Evolutionary conservation across 2,888 invertebrate genomes (phyloP).

Genomic region (Synanthedon vespiformis): DNA sequence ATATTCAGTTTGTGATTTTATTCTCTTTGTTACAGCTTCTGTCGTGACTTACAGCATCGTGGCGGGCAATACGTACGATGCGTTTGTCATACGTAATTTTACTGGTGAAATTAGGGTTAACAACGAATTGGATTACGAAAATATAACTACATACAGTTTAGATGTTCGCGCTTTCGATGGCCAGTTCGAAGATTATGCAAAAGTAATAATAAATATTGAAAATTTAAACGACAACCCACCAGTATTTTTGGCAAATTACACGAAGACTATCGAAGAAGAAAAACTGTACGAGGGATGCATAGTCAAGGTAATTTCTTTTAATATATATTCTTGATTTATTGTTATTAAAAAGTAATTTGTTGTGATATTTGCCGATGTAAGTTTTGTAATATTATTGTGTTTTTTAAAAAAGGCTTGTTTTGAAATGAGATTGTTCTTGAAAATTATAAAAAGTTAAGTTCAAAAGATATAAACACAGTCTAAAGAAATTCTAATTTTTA

Average conservation of each 20-base stretch:
- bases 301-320: conserved; percentile 60
- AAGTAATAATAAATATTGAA: conserved; percentile 85
- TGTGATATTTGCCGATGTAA: too few relatives aligned
- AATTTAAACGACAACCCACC: conserved; percentile 96
- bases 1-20: background rate
- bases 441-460: too few relatives aligned
- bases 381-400: conserved; percentile 1
- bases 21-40: conserved; percentile 68
- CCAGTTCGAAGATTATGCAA: conserved; percentile 83
- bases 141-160: conserved; percentile 85
- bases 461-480: too few relatives aligned
- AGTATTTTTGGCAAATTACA: conserved; percentile 79
- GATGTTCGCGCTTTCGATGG: conserved; percentile 88
- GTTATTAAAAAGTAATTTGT: too few relatives aligned
- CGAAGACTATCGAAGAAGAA: conserved; percentile 83
- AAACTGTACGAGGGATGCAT: conserved; percentile 77
- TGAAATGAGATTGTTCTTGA: too few relatives aligned
- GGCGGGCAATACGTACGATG: conserved; percentile 86
- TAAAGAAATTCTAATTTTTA: too few relatives aligned
- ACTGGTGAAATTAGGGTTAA: conserved; percentile 89
- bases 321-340: background rate
- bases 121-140: conserved; percentile 84
- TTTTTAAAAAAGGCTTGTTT: too few relatives aligned
- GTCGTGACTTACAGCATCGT: conserved; percentile 89
- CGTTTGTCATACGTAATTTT: conserved; percentile 85